Percentiles rank a stretch among this genome's conserved stretches.
These are phyloP conservation scores for Danionella cerebrum DNA, from an alignment of 2,113 vertebrate species.

Conservation along the genomic window DNA sequence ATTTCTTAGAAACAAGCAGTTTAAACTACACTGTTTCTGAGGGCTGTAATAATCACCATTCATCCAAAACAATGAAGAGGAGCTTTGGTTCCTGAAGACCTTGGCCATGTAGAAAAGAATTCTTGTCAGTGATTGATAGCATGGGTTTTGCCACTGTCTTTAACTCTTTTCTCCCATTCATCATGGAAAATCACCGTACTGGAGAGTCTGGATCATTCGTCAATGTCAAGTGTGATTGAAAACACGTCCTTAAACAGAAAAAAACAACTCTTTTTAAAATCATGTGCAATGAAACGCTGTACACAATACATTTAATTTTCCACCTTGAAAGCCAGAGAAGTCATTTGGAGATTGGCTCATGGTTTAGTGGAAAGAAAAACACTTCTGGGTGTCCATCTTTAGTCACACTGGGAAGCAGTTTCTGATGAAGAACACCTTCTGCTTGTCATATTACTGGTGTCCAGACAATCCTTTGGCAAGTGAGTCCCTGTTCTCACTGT, in stretches of 20 bases:
- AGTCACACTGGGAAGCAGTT: conserved; percentile 8
- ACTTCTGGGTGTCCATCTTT: conserved; percentile 28
- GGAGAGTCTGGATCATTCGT: background rate
- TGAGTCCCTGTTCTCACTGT: background rate
- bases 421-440: background rate
- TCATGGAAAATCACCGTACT: background rate
- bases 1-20: background rate
- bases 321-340: conserved; percentile 16
- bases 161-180: background rate
- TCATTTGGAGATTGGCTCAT: background rate
- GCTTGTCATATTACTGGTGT: background rate
- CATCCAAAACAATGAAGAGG: background rate
- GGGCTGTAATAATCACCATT: too few species aligned
- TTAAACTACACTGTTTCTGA: too few species aligned
- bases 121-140: background rate
- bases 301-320: conserved; percentile 23
- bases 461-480: background rate
- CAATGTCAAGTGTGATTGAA: conserved; percentile 6
- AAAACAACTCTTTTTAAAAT: background rate
- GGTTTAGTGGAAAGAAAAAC: conserved; percentile 36
- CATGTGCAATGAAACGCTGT: background rate
- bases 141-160: background rate
- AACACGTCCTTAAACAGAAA: background rate
- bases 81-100: background rate
- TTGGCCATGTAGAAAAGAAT: background rate